Base-by-base conservation (phyloP, 1,140 invertebrate species). In the Atta texana region DNA sequence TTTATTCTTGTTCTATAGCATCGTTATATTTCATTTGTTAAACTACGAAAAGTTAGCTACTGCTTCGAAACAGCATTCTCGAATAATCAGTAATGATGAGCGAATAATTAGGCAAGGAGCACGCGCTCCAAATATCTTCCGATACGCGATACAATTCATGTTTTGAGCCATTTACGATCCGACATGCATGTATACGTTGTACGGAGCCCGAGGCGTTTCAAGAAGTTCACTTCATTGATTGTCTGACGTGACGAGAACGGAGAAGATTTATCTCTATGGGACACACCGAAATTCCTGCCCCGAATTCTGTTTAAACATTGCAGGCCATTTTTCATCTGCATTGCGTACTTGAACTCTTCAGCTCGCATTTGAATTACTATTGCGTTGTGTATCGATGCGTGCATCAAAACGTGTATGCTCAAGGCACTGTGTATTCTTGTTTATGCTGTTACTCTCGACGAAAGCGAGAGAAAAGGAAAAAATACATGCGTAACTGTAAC, bases 61-160 rank as follows among this genome's bases (percentile, higher is more conserved):
- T 31, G 61, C 14, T 63, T 64, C 14, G 3, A n/a, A 16, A 34
- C 63, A n/a, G 3, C 21, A 1, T 69, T 69, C 1, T 7, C n/a
- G 0, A 69, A 69, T 12, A 39, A 24, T 12, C 34, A 21, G 24
- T 2, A 24, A 10, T 69, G 5, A 39, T 34, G 63, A 68, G 64
- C 34, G 34, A 24, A 39, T 44, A 68, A 69, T 69, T 69, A 69
- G 31, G 28, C 64, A 66, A 39, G 66, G 39, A 69, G 66, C 66
- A 66, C 64, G n/a, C 34, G 64, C 28, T 16, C 64, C 18, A 18
- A 39, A 66, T 66, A 66, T 66, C 28, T 10, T n/a, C 31, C 64
- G 34, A 66, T 69, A 49, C 3, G n/a, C 28, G 39, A 34, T 14
- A 49, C 66, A 39, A 66, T 66, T 39, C 18, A 5, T 10, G 39